A percentile compares a stretch with the other conserved stretches of the same genome.
Conservation (phyloP, 64 coral and sea anemone species). For the Dendrophyllia cribrosa region DNA sequence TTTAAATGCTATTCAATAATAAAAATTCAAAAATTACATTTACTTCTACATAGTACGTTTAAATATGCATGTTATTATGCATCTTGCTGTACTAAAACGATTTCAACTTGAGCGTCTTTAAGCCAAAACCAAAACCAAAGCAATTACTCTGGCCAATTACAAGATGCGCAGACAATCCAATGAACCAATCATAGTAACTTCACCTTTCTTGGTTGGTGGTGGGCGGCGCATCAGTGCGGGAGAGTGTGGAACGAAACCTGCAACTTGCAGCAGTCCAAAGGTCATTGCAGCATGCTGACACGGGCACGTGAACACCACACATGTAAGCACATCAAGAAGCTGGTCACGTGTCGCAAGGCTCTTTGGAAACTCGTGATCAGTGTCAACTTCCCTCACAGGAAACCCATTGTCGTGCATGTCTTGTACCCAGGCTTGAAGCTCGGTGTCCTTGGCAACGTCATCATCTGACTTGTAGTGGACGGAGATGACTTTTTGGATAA, state of each 20-base stretch:
- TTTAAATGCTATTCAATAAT: no score
- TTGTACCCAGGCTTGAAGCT: slow-evolving; percentile 67
- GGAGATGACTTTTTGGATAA: neutral
- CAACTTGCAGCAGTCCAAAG: slow-evolving; percentile 75
- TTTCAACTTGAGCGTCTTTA: no score
- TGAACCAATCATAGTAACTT: slow-evolving; percentile 64
- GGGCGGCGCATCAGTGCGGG: slow-evolving; percentile 76
- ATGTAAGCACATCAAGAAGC: slow-evolving; percentile 62
- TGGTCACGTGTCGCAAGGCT: slow-evolving; percentile 58
- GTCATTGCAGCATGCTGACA: slow-evolving; percentile 88
- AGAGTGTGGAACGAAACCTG: slow-evolving; percentile 72
- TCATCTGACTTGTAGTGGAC: slow-evolving; percentile 23
- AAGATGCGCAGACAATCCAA: no score
- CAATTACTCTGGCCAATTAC: no score
- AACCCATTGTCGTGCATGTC: slow-evolving; percentile 82
- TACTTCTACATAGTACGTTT: no score
- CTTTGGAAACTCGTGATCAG: slow-evolving; percentile 71
- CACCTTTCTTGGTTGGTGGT: slow-evolving; percentile 78
- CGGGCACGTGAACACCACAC: slow-evolving; percentile 81
- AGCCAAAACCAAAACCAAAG: no score
- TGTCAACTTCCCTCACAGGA: slow-evolving; percentile 32
- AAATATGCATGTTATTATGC: no score
- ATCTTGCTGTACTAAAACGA: no score
- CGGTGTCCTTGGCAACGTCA: neutral
- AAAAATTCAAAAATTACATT: no score